Evolutionary conservation across 2,888 invertebrate species (phyloP).

Genomic region (Deilephila elpenor): DNA sequence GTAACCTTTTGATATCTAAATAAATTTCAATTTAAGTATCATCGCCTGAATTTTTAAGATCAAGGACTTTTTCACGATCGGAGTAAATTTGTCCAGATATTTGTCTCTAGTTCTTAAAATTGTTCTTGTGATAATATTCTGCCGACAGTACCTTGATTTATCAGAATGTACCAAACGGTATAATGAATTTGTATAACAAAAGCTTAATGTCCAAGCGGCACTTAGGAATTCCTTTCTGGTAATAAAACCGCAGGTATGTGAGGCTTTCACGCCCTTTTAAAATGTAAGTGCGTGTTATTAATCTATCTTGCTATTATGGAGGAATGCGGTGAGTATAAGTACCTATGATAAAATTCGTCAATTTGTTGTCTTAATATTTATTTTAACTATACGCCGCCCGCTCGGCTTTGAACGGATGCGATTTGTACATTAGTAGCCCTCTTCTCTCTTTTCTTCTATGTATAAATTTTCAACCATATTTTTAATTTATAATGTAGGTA

Average conservation of each 20-base stretch:
- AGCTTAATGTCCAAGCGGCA: slow-evolving; percentile 47
- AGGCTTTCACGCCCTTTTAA: slow-evolving; percentile 48
- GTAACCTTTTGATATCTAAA: too few species aligned
- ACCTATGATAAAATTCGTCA: neutral
- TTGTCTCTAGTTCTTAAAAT: neutral
- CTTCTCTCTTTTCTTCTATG: too few species aligned
- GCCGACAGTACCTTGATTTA: slow-evolving; percentile 37
- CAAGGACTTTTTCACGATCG: neutral
- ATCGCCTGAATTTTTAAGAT: neutral
- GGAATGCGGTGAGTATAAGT: slow-evolving; percentile 27
- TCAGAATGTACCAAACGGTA: slow-evolving; percentile 57
- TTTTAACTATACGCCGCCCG: too few species aligned
- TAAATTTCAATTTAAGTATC: neutral
- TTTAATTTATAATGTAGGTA: too few species aligned
- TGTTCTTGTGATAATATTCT: neutral
- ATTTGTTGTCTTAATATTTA: too few species aligned
- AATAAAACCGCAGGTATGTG: slow-evolving; percentile 49
- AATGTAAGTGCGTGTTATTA: slow-evolving; percentile 41
- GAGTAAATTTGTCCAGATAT: neutral
- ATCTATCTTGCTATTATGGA: slow-evolving; percentile 33
- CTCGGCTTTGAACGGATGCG: too few species aligned
- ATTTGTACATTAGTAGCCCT: too few species aligned
- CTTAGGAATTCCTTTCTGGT: slow-evolving; percentile 49
- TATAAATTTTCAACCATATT: too few species aligned
- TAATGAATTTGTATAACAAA: slow-evolving; percentile 63